Conservation (phyloP, 2,797 vertebrate genomes). For the Peromyscus attwateri region DNA sequence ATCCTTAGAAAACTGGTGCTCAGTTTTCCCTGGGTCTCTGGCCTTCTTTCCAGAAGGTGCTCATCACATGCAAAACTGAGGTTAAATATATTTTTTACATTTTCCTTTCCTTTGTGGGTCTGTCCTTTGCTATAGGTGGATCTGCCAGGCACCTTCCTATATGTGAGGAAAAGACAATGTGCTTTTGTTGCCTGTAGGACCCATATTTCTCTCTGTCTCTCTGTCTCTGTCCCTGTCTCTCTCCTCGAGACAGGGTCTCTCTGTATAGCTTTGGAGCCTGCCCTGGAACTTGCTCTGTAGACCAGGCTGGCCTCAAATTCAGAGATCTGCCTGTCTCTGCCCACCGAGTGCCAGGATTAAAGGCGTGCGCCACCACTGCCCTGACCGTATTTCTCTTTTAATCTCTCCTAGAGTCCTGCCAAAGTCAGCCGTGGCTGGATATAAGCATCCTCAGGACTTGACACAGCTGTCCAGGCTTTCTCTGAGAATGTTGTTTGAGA, state of each 20-base stretch:
- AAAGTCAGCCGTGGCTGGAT: background rate
- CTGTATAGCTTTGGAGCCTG: no score
- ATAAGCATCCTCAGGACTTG: background rate
- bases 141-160: background rate
- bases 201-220: background rate
- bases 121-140: background rate
- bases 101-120: background rate
- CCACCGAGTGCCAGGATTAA: no score
- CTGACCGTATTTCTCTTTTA: background rate
- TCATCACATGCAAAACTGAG: background rate
- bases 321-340: no score
- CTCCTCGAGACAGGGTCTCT: no score
- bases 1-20: background rate
- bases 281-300: no score
- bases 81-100: background rate
- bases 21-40: background rate
- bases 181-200: background rate
- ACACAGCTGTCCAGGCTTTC: background rate
- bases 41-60: constrained; percentile 14
- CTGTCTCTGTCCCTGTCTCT: no score
- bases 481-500: background rate
- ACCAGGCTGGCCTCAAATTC: no score
- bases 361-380: no score
- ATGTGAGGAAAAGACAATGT: background rate
- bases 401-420: background rate